Evolutionary conservation across 2,888 invertebrate species (phyloP), one percentile per base, ranked within the genome.

Genomic region (Hypena proboscidalis): DNA sequence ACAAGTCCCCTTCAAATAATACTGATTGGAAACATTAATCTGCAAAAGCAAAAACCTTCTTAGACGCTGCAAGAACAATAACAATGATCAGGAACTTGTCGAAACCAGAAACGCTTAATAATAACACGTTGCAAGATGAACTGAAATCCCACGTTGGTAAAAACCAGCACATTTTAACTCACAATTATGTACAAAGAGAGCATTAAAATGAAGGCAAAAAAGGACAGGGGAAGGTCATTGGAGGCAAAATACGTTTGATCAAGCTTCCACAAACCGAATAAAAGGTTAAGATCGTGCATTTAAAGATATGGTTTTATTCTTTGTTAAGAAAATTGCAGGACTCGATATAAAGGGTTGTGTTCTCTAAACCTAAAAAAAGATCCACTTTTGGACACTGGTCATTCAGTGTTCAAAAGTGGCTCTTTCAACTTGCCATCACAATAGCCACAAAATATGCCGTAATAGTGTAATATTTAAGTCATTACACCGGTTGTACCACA

Each of bases 91-190:
- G 63, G 63, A 63, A 63, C 63, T 55, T 43, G 14, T 34, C 30
- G 43, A 52, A 65, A 61, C 63, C 62, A 63, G 66, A 63, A 65
- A 50, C 25, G 30, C 35, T 43, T 40, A 26, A 52, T 61, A 61
- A 65, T 38, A 53, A 48, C 34, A 31, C 41, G 32, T 48, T 40
- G 48, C 41, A 54, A 53, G 49, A 54, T 45, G 49, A 38, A 48
- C 47, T 49, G 39, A 49, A 61, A 55, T 63, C 63, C 62, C 63
- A 63, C 66, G 66, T 52, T 44, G 23, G 42, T 40, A 63, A 63
- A 61, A 63, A 61, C 46, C 15, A 44, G 46, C 41, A 51, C 47
- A 49, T 49, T 53, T 58, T 34, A 54, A 45, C 43, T 27, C 20
- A 39, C 51, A 60, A 50, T 50, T 52, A 50, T 39, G 36, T 42